These are phyloP conservation scores for Dissostichus mawsoni DNA, from an alignment of 2,113 vertebrate genomes.

Conservation along the genomic window DNA sequence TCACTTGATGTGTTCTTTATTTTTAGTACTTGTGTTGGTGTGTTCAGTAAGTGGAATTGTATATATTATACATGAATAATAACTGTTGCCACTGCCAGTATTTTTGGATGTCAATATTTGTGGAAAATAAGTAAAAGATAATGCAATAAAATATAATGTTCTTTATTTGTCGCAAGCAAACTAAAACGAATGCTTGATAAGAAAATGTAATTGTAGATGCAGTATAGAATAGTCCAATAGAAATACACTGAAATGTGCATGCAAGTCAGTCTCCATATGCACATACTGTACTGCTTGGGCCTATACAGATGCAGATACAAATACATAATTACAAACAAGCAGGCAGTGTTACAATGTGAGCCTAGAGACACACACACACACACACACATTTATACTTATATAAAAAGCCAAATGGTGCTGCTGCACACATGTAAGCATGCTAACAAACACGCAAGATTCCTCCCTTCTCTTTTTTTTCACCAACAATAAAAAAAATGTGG, in stretches of 20 bases:
- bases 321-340: constrained; percentile 18
- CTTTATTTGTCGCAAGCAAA: too few species aligned
- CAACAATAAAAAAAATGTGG: not conserved
- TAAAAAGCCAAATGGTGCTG: constrained; percentile 56
- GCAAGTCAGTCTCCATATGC: not conserved
- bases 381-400: not conserved
- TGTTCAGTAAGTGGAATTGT: too few species aligned
- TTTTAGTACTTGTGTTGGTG: too few species aligned
- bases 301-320: not conserved
- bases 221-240: not conserved
- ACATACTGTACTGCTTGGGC: not conserved
- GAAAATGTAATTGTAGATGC: constrained; percentile 13
- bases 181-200: not conserved
- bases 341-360: constrained; percentile 1
- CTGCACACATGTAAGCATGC: constrained; percentile 11
- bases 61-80: too few species aligned
- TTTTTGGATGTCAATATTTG: too few species aligned
- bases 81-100: not conserved
- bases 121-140: not conserved
- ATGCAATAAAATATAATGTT: not conserved
- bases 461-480: constrained; percentile 8
- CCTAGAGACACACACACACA: not conserved
- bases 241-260: not conserved
- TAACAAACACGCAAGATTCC: constrained; percentile 37
- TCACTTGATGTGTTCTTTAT: too few species aligned